Conservation (phyloP, 2,113 vertebrate species). For the Coptodon bakossiorum region DNA sequence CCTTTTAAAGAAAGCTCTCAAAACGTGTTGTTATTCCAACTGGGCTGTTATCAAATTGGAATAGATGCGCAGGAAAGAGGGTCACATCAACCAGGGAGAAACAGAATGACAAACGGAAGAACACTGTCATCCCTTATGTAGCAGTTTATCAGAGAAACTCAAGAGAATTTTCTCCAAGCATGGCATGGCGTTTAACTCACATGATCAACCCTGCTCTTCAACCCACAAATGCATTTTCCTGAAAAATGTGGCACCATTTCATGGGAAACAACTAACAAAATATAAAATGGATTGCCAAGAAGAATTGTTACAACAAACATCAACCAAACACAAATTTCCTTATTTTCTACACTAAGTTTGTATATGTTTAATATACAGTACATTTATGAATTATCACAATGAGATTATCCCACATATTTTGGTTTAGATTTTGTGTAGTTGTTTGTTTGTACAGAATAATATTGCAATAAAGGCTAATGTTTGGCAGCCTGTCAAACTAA, state of each 20-base stretch:
- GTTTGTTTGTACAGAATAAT: constrained; percentile 17
- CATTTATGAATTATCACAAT: background rate
- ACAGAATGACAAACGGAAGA: background rate
- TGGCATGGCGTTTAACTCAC: background rate
- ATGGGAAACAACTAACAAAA: background rate
- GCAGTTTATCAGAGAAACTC: background rate
- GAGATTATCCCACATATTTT: background rate
- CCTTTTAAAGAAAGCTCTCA: background rate
- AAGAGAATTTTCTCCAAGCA: background rate
- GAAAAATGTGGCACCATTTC: background rate
- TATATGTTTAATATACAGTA: background rate
- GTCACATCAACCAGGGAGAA: background rate
- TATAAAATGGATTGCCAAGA: background rate
- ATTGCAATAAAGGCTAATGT: constrained; percentile 1
- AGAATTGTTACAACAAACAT: background rate
- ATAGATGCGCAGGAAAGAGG: background rate
- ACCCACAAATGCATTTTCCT: background rate
- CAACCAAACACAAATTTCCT: background rate
- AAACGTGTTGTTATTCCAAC: background rate
- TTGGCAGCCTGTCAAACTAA: background rate
- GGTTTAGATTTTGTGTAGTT: background rate
- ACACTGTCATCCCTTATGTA: background rate
- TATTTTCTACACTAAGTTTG: background rate
- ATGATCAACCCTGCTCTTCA: background rate
- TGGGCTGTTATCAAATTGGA: background rate